Conservation (phyloP, 2,888 invertebrate species). For the Hypsopygia costalis region DNA sequence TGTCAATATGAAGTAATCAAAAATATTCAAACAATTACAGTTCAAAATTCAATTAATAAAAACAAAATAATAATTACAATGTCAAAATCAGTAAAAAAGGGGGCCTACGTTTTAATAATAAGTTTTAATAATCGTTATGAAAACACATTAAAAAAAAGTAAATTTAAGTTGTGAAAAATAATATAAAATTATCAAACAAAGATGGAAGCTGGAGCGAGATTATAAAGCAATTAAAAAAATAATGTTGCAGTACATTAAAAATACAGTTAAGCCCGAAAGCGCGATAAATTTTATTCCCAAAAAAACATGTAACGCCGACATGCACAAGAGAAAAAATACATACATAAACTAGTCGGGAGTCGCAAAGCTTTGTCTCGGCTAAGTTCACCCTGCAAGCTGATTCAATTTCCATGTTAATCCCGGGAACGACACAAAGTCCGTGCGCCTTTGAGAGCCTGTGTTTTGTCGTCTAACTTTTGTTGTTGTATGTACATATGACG, state of each 20-base stretch:
- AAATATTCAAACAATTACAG: too few species aligned
- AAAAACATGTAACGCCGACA: neutral
- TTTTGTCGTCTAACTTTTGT: constrained; percentile 35
- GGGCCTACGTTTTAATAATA: too few species aligned
- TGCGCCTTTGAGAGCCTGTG: constrained; percentile 37
- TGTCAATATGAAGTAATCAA: too few species aligned
- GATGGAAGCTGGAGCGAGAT: too few species aligned
- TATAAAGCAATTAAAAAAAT: too few species aligned
- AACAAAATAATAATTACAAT: too few species aligned
- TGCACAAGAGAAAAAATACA: constrained; percentile 5
- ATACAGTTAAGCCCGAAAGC: neutral
- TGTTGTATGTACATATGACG: constrained; percentile 21
- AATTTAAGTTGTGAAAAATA: too few species aligned
- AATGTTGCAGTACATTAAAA: neutral
- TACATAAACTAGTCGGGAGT: constrained; percentile 3
- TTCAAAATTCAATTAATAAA: too few species aligned
- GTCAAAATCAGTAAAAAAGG: too few species aligned
- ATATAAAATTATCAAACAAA: too few species aligned
- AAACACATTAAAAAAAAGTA: too few species aligned
- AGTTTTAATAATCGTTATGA: too few species aligned
- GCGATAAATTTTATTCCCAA: neutral
- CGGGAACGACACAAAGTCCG: constrained; percentile 39
- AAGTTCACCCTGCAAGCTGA: constrained; percentile 51
- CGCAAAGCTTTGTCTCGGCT: constrained; percentile 37
- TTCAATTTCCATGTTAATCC: constrained; percentile 71